Evolutionary conservation across 2,888 invertebrate species (phyloP).

Genomic region (Drosophila planitibia): DNA sequence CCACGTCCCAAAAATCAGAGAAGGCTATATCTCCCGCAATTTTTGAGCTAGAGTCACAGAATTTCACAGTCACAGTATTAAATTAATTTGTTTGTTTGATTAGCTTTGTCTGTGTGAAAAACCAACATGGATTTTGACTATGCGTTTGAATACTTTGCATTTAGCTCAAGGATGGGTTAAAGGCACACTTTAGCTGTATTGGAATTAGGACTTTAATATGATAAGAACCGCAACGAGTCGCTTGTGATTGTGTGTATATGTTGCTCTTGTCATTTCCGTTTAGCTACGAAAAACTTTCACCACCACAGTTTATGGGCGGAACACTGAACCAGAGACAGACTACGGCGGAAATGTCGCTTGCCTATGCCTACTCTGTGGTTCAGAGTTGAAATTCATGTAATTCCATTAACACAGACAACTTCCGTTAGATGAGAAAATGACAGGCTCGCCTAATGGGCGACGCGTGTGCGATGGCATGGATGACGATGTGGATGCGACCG

Average conservation of each 20-base stretch:
- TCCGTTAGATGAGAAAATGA: slow-evolving; percentile 72
- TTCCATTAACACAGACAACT: slow-evolving; percentile 79
- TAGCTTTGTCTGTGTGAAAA: slow-evolving; percentile 1
- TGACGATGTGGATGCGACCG: slow-evolving; percentile 25
- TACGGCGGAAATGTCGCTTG: slow-evolving; percentile 48
- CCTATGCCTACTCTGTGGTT: slow-evolving; percentile 60
- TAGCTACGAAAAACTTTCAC: slow-evolving; percentile 48
- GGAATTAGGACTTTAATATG: slow-evolving; percentile 22
- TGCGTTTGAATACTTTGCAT: slow-evolving; percentile 6
- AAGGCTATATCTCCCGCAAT: background rate
- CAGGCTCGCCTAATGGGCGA: slow-evolving; percentile 69
- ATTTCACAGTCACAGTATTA: background rate
- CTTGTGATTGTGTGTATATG: slow-evolving; percentile 11
- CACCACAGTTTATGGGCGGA: slow-evolving; percentile 55
- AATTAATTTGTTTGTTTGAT: background rate
- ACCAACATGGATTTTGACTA: slow-evolving; percentile 27
- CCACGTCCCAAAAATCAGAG: background rate
- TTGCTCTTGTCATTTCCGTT: slow-evolving; percentile 61
- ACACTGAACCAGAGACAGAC: slow-evolving; percentile 9
- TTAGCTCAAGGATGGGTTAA: background rate
- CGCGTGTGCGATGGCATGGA: slow-evolving; percentile 40
- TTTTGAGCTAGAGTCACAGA: background rate
- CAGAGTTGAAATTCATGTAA: slow-evolving; percentile 78
- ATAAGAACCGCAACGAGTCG: slow-evolving; percentile 23
- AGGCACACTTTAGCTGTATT: slow-evolving; percentile 14